phyloP scores from a whole-genome alignment of 2,888 invertebrate genomes.

The Megamerina dolium region DNA sequence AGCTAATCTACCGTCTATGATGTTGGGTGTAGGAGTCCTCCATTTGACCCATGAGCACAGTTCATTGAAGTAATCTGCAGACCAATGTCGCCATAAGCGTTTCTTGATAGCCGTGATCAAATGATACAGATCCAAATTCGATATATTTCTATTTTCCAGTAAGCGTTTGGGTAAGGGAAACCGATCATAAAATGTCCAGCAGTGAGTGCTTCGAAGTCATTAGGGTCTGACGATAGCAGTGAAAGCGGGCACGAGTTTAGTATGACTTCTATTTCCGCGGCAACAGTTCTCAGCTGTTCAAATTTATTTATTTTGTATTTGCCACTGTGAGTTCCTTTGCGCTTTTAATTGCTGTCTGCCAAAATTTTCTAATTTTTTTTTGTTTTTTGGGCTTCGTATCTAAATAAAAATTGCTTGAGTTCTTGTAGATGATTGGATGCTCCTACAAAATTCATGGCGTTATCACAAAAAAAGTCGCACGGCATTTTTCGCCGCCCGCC shows the following conservation, averaged over 20 bases:
- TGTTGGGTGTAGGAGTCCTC: no score
- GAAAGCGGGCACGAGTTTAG: constrained; percentile 15
- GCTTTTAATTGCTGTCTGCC: constrained; percentile 9
- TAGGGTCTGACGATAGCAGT: constrained; percentile 10
- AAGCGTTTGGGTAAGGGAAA: no score
- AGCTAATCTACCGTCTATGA: no score
- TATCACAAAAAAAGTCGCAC: constrained; percentile 1
- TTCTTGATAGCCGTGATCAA: constrained; percentile 9
- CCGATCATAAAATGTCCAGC: constrained; percentile 13
- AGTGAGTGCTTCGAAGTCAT: constrained; percentile 10
- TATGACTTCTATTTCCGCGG: constrained; percentile 14
- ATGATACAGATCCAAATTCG: no score
- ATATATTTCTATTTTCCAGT: no score
- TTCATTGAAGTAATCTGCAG: no score
- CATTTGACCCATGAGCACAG: no score
- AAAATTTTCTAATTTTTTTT: constrained; percentile 7
- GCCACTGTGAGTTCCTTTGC: constrained; percentile 9
- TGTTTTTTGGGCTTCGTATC: not conserved
- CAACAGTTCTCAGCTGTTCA: constrained; percentile 14
- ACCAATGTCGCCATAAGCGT: constrained; percentile 5
- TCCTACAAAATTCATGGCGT: constrained; percentile 9
- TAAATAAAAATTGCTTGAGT: constrained; percentile 1
- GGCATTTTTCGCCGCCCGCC: constrained; percentile 2
- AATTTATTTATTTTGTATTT: constrained; percentile 10
- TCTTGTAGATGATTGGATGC: constrained; percentile 4